Percentiles rank a stretch among this genome's conserved stretches.
These are phyloP conservation scores for Reticulitermes lucifugus DNA, from an alignment of 2,888 invertebrate genomes.

Conservation along the genomic window DNA sequence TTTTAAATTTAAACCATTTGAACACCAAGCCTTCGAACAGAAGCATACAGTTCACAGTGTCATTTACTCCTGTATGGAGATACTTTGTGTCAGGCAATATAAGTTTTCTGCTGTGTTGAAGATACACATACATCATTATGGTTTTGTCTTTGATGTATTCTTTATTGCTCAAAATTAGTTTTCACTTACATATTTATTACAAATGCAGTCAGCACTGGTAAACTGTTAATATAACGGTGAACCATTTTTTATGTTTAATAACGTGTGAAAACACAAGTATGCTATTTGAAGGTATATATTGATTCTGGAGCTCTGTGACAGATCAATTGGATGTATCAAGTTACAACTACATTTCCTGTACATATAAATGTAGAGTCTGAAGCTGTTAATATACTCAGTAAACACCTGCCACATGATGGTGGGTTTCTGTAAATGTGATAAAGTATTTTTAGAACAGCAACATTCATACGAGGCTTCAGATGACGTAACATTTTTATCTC, in stretches of 20 bases:
- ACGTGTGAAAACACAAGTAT: background rate
- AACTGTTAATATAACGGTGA: background rate
- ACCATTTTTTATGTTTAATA: background rate
- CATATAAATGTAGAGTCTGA: slow-evolving; percentile 3
- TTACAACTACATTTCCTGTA: background rate
- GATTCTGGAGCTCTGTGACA: slow-evolving; percentile 1
- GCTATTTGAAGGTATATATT: background rate
- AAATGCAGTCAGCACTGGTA: background rate
- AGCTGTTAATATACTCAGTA: slow-evolving; percentile 23
- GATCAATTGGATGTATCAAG: background rate
- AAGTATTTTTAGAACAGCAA: slow-evolving; percentile 5
- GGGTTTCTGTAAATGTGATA: slow-evolving; percentile 23
- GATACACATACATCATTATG: background rate
- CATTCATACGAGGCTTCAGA: background rate
- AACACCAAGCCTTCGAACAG: background rate
- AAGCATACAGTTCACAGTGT: background rate
- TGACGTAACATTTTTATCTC: background rate
- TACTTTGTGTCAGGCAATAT: background rate
- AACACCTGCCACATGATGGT: background rate
- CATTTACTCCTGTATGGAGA: background rate
- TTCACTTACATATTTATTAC: background rate
- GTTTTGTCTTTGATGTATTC: background rate
- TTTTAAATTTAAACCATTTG: background rate
- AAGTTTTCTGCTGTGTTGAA: background rate
- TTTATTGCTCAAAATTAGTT: background rate